Percentiles rank a stretch among this genome's conserved stretches.
Conservation (phyloP, 1,140 invertebrate genomes). For the Bradynema listronoti region DNA sequence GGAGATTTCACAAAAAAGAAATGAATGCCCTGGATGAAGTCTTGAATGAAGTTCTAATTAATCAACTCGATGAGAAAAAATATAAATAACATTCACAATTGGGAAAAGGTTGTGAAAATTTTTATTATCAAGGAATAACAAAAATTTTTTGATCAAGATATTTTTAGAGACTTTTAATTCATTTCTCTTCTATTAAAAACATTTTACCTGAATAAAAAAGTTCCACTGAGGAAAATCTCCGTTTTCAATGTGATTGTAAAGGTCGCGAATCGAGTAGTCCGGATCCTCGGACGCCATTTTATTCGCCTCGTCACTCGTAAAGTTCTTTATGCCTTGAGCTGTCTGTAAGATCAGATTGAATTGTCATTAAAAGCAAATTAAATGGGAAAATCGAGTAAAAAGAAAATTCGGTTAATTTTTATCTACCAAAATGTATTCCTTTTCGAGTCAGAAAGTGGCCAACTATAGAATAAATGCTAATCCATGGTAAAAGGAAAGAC, state of each 20-base stretch:
- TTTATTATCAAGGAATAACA: background rate
- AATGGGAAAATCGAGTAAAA: no score
- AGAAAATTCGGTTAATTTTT: no score
- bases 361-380: no score
- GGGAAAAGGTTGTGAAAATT: background rate
- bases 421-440: no score
- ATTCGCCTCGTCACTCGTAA: constrained; percentile 69
- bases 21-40: no score
- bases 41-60: no score
- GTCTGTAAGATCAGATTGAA: constrained; percentile 64
- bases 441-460: no score
- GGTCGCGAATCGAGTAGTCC: constrained; percentile 78
- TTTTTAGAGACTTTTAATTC: background rate
- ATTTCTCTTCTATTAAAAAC: background rate
- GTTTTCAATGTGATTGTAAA: constrained; percentile 79
- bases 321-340: constrained; percentile 79
- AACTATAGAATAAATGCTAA: no score
- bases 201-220: constrained; percentile 59
- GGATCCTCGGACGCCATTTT: constrained; percentile 72
- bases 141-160: background rate
- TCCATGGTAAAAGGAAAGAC: no score
- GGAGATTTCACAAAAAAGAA: no score
- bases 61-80: background rate
- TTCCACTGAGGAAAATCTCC: constrained; percentile 75
- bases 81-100: background rate